Conservation (phyloP, 2,888 invertebrate genomes). For the Idaea straminata region DNA sequence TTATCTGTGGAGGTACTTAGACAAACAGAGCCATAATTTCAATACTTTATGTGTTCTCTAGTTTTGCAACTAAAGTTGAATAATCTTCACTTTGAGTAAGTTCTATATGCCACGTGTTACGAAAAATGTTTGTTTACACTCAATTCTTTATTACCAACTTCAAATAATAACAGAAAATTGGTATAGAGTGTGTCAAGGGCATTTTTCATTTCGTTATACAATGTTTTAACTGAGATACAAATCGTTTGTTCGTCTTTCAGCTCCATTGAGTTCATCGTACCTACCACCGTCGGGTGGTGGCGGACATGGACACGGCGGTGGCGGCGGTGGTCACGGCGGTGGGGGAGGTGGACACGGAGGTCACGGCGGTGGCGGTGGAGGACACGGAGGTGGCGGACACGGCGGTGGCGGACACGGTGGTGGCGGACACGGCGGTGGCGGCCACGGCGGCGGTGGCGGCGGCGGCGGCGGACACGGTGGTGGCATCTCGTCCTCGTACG, state of each 20-base stretch:
- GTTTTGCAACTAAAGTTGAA: background rate
- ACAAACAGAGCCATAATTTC: background rate
- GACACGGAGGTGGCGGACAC: constrained; percentile 45
- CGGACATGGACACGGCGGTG: constrained; percentile 30
- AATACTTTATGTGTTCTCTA: background rate
- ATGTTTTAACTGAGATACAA: background rate
- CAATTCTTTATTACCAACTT: background rate
- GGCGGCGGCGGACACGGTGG: constrained; percentile 48
- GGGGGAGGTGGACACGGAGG: constrained; percentile 54
- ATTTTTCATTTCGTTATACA: background rate
- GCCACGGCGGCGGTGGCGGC: constrained; percentile 35
- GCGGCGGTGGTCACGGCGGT: constrained; percentile 52
- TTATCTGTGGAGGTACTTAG: background rate
- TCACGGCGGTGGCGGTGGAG: constrained; percentile 34
- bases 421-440: constrained; percentile 23
- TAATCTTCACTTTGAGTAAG: background rate
- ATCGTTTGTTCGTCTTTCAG: constrained; percentile 45
- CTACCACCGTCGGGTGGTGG: constrained; percentile 74
- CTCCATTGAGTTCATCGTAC: constrained; percentile 79
- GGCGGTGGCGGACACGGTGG: constrained; percentile 55
- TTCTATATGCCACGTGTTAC: background rate
- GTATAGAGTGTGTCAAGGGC: background rate
- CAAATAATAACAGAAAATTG: background rate
- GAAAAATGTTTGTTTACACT: background rate
- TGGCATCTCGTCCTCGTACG: constrained; percentile 57